phyloP scores from a whole-genome alignment of 2,797 vertebrate genomes.

The Podarcis lilfordi region DNA sequence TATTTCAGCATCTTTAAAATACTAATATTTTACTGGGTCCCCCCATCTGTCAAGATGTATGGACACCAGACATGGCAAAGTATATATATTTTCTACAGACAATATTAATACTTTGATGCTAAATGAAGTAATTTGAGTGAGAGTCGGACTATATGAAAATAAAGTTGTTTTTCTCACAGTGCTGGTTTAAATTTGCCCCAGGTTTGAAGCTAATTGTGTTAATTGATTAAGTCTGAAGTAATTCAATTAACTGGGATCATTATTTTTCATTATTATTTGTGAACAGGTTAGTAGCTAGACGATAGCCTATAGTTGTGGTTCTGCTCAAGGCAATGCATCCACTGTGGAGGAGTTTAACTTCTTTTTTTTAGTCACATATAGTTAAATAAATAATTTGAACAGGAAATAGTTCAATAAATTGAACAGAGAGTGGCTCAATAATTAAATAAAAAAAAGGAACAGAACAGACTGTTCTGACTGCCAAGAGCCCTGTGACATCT shows the following conservation, averaged over 20 bases:
- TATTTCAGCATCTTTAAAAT: not conserved
- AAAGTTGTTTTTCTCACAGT: not conserved
- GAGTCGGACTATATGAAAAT: not conserved
- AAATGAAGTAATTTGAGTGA: not conserved
- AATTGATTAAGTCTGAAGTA: not conserved
- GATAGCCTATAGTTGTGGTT: not conserved
- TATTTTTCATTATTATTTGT: not conserved
- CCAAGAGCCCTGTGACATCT: constrained; percentile 5
- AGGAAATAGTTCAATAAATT: not conserved
- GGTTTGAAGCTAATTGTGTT: not conserved
- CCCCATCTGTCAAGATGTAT: not conserved
- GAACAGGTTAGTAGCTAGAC: not conserved
- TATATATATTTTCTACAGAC: not conserved
- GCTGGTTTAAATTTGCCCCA: not conserved
- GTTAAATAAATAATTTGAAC: not conserved
- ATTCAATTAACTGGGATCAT: not conserved
- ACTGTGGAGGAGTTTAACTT: not conserved
- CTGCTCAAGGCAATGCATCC: not conserved
- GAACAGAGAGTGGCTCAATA: not conserved
- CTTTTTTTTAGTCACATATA: not conserved
- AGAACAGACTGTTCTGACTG: not conserved
- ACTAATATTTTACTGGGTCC: not conserved
- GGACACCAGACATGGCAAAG: not conserved
- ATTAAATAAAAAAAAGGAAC: not conserved
- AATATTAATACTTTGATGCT: not conserved